Conservation (phyloP, 2,888 invertebrate species). For the Cosmopolites sordidus region DNA sequence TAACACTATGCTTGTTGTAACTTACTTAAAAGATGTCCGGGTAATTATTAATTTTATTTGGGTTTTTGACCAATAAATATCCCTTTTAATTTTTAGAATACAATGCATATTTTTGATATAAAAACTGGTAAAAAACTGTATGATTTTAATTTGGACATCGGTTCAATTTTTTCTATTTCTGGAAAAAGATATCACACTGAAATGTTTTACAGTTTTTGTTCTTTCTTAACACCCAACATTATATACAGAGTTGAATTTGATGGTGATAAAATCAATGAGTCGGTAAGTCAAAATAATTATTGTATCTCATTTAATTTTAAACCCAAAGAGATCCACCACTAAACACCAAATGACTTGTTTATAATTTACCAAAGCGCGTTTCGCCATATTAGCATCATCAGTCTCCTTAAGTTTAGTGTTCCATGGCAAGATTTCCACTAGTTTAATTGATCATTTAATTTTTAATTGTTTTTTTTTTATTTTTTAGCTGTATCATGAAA, state of each 20-base stretch:
- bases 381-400: no score
- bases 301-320: no score
- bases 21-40: slow-evolving; percentile 93
- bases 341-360: no score
- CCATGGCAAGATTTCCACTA: background rate
- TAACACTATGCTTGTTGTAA: slow-evolving; percentile 78
- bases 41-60: slow-evolving; percentile 49
- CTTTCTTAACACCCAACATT: slow-evolving; percentile 84
- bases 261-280: slow-evolving; percentile 54
- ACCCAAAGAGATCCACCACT: no score
- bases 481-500: slow-evolving; percentile 72
- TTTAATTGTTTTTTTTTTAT: background rate
- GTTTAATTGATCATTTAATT: background rate
- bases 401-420: no score
- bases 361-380: no score
- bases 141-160: slow-evolving; percentile 78
- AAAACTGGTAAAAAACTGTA: slow-evolving; percentile 66
- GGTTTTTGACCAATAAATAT: background rate
- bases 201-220: slow-evolving; percentile 91
- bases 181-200: slow-evolving; percentile 82
- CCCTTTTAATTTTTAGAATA: slow-evolving; percentile 56
- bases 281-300: slow-evolving; percentile 48
- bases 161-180: slow-evolving; percentile 78
- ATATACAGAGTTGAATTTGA: slow-evolving; percentile 83
- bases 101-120: slow-evolving; percentile 75